These are phyloP conservation scores for Paramuricea clavata DNA, from an alignment of 92 coral and sea anemone genomes.

Conservation along the genomic window DNA sequence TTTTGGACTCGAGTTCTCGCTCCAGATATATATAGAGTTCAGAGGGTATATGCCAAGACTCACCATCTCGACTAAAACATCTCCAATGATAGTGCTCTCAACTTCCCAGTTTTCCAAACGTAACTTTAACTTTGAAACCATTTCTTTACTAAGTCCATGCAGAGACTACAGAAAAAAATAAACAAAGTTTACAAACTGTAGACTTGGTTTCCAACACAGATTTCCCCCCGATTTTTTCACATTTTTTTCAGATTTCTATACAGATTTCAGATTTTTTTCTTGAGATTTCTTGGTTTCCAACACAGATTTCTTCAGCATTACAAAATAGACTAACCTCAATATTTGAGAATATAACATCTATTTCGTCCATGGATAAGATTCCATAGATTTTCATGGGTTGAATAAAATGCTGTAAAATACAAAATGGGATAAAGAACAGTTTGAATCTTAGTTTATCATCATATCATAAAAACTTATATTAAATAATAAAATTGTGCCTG, in stretches of 20 bases:
- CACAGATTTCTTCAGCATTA: no score
- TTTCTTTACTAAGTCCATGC: conserved; percentile 87
- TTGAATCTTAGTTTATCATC: background rate
- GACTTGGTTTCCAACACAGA: no score
- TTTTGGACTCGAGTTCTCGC: no score
- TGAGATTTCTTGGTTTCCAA: no score
- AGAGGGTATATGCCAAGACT: conserved; percentile 28
- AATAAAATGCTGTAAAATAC: conserved; percentile 74
- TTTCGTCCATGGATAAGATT: conserved; percentile 84
- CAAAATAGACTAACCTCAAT: conserved; percentile 78
- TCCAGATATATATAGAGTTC: no score
- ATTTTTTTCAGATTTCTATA: no score
- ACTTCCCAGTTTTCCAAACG: conserved; percentile 94
- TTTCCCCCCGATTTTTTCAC: no score
- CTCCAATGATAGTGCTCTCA: conserved; percentile 83
- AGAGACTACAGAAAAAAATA: conserved; percentile 63
- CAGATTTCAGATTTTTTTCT: no score
- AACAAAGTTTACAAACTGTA: no score
- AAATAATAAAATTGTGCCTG: no score
- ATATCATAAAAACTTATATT: no score
- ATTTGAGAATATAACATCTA: conserved; percentile 86
- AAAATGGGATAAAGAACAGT: background rate
- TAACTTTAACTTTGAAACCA: conserved; percentile 84
- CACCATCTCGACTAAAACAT: conserved; percentile 90
- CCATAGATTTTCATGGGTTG: conserved; percentile 83